Evolutionary conservation across 2,113 vertebrate species (phyloP).

Genomic region (Phrynosoma blainvillii): DNA sequence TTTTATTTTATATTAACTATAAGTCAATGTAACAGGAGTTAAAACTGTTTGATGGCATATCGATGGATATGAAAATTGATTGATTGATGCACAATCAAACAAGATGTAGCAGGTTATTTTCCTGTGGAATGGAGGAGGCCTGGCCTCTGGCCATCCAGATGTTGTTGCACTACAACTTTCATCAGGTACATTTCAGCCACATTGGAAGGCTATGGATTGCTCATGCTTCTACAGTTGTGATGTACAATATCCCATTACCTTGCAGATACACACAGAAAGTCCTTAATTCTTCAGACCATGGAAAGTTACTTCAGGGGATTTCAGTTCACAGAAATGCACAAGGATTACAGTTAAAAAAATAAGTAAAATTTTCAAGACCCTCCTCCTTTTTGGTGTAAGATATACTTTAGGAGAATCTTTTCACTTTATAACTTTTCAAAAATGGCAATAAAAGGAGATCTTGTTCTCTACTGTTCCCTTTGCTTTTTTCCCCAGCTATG

Average conservation of each 20-base stretch:
- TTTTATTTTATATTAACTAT: no score
- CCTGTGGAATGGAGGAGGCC: no score
- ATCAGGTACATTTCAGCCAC: no score
- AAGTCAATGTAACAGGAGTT: background rate
- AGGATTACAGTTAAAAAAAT: background rate
- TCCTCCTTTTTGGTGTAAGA: conserved; percentile 43
- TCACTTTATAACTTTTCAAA: conserved; percentile 53
- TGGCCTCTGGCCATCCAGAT: no score
- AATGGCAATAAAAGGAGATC: conserved; percentile 60
- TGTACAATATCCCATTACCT: background rate
- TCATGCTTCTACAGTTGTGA: no score
- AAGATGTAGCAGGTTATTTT: background rate
- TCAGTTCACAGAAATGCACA: background rate
- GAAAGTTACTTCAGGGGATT: background rate
- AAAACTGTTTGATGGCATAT: conserved; percentile 4
- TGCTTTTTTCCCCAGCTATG: conserved; percentile 45
- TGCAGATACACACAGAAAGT: background rate
- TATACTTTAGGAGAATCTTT: conserved; percentile 50
- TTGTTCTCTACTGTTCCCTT: conserved; percentile 51
- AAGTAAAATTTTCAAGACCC: background rate
- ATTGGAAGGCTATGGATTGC: no score
- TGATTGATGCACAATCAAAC: no score
- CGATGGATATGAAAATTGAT: no score
- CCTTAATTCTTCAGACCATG: background rate
- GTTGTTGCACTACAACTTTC: no score